Evolutionary conservation across 2,797 vertebrate species (phyloP), one percentile per base, ranked within the genome.

Genomic region (Microhierax caerulescens): DNA sequence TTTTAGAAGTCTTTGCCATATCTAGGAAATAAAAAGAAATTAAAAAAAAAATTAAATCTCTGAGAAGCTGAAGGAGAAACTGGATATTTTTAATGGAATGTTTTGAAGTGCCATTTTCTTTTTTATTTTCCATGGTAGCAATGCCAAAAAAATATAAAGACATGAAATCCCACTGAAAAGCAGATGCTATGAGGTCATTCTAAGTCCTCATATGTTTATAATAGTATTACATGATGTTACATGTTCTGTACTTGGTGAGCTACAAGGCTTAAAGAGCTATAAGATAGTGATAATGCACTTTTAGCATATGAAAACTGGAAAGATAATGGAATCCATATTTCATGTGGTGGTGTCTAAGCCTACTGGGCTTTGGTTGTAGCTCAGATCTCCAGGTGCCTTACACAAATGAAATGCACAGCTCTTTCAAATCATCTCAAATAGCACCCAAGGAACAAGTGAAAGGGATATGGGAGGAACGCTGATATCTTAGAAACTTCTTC

Each of bases 301-400:
- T 83, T 56, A 84, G 56, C 21, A 10, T 69, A 47, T 50, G 36
- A 76, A 74, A 85, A 65, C 20, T 39, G 68, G 27, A 43, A 88
- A 91, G 75, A 65, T 90, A 78, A 91, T 83, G 74, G 41, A 88
- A 88, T 93, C 63, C 39, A 13, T 93, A 56, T 93, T 97, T 94
- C 28, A 45, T 6, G 50, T n/a, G 64, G 19, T 94, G 41, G 41
- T 72, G 37, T 78, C 80, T 20, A 84, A 79, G 45, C 63, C 67
- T 85, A 13, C 54, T 51, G 34, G 61, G 57, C 72, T 93, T 94
- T 77, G 54, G 27, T 13, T 93, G 90, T 91, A 88, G 37, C 43
- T 91, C 77, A 76, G 7, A 59, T 74, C 74, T 91, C 69, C 45
- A 59, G 34, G 32, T 48, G 75, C 18, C 10, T 90, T 85, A n/a